Base-by-base conservation (phyloP, 1,140 invertebrate species). In the Sminthurinus signatus region DNA sequence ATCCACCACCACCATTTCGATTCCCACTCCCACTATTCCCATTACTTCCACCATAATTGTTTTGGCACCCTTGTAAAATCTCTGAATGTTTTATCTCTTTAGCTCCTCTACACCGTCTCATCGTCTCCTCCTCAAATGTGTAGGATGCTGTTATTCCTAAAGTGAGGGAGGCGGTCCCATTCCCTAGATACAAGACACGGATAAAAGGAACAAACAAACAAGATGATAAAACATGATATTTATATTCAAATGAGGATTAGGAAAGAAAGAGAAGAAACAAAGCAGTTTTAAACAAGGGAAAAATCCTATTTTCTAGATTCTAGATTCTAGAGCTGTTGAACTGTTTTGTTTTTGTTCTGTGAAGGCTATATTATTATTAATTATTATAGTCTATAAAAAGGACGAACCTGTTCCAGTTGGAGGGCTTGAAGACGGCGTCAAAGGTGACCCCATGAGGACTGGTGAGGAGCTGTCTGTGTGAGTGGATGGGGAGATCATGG, bases 91-190 rank as follows among this genome's bases (percentile, higher is more conserved):
- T 50, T 10, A 5, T 48, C 17, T 60, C 63, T 43, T 56, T 39
- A 19, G 56, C 55, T n/a, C n/a, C n/a, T n/a, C 59, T 62, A 27
- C 60, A 57, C 27, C 58, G 17, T 10, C 60, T 55, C n/a, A n/a
- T n/a, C n/a, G n/a, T n/a, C 25, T 66, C 67, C 21, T 69, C 67
- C 52, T 71, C 72, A 46, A 70, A 70, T 0, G 64, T 65, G 56
- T 73, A 73, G 4, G 70, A 70, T 10, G 70, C 69, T 15, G 68
- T 72, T 14, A 72, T 71, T 27, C 72, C 72, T 23, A 72, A 52
- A n/a, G 65, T 72, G 21, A 72, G 42, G 2, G 72, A 72, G 32
- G 70, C 52, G 12, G 65, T 58, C 3, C 70, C 63, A 12, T 60
- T 66, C 1, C 62, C 67, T 68, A 28, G 12, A 39, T 51, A 42